Evolutionary conservation across 2,797 vertebrate species (phyloP), one percentile per base, ranked within the genome.

Genomic region (Echeneis naucrates): DNA sequence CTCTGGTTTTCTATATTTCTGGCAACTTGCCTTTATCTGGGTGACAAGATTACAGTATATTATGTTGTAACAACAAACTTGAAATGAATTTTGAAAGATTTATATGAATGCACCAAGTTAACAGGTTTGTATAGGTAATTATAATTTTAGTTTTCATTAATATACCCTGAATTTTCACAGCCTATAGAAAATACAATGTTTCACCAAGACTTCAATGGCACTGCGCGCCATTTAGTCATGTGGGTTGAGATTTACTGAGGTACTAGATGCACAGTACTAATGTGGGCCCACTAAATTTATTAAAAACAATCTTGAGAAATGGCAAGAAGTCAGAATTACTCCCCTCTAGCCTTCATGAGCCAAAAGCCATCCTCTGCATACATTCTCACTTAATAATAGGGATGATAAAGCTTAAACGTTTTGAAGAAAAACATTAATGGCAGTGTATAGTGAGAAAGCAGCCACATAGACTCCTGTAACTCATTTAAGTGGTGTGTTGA

Each of bases 401-500:
- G 23, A 16, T 24, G 37, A 74, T 66, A 66, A 42, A 71, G 27
- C 37, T 33, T 53, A 21, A 58, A 56, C 48, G 71, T 61, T 60
- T 63, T 13, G 66, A 42, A 44, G 14, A 40, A 70, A 60, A 68
- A 40, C 62, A 42, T 58, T 23, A 45, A 56, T 58, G 19, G 51
- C 37, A 57, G 50, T 2, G 11, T 62, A 21, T 52, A 35, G 32
- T 66, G 45, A 63, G 45, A 14, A 52, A 37, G 24, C 32, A 56
- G 47, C 26, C 37, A 23, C 38, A 33, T 14, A 27, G 0, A 7
- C 33, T 40, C 11, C 35, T 37, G 4, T 37, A 30, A n/a, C 45
- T 75, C 30, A 35, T 52, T 60, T 51, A 2, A 58, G 23, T 24
- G 8, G 50, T 0, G 8, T 50, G 16, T 13, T 52, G 19, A 67